Evolutionary conservation across 1,140 invertebrate genomes (phyloP).

Genomic region (Zophobas morio): DNA sequence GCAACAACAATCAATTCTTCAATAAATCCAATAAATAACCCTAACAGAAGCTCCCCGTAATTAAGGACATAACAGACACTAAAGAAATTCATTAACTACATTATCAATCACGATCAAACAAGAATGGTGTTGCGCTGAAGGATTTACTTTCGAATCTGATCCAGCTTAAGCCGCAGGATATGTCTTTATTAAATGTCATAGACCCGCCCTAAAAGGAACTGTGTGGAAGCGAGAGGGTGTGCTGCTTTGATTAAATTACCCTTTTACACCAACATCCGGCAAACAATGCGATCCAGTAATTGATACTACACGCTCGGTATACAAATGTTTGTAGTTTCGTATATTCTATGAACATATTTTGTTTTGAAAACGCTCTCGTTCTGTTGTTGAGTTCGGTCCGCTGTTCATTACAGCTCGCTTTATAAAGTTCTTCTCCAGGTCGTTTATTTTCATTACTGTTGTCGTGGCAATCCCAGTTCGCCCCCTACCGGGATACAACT

Average conservation of each 20-base stretch:
- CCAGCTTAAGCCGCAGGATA: constrained; percentile 38
- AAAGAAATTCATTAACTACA: constrained; percentile 25
- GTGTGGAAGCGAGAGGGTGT: constrained; percentile 1
- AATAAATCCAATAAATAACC: constrained; percentile 18
- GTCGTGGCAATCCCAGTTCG: constrained; percentile 42
- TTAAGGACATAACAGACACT: constrained; percentile 23
- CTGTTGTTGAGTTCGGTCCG: constrained; percentile 27
- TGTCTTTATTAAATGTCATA: constrained; percentile 42
- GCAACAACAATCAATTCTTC: background rate
- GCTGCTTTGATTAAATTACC: background rate
- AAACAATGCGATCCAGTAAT: constrained; percentile 34
- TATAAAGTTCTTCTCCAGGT: constrained; percentile 49
- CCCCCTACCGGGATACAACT: constrained; percentile 30
- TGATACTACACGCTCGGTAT: background rate
- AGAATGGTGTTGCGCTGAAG: constrained; percentile 14
- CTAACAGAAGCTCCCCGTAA: constrained; percentile 15
- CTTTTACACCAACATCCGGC: background rate
- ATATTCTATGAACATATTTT: background rate
- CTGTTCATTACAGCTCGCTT: constrained; percentile 40
- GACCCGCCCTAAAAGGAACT: constrained; percentile 3
- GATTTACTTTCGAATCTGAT: constrained; percentile 29
- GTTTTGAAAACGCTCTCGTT: constrained; percentile 15
- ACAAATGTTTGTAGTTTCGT: background rate
- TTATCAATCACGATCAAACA: constrained; percentile 39
- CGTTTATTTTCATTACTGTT: constrained; percentile 53